These are phyloP conservation scores for Perodicticus potto DNA, from an alignment of 2,797 vertebrate species.

Conservation along the genomic window DNA sequence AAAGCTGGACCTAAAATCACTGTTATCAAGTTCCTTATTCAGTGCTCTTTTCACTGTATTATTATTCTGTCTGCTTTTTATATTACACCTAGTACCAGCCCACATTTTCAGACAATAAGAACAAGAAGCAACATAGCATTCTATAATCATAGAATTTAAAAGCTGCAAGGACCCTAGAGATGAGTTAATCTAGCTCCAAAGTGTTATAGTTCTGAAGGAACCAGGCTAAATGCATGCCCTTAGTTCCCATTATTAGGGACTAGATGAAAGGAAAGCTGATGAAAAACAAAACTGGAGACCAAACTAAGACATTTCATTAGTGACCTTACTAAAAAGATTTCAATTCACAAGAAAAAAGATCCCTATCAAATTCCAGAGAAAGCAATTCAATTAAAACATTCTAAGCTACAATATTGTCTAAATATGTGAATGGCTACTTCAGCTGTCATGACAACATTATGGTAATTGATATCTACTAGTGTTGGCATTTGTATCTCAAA, in stretches of 20 bases:
- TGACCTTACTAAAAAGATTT: neutral
- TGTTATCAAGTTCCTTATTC: neutral
- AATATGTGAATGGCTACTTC: neutral
- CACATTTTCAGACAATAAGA: neutral
- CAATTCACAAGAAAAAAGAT: neutral
- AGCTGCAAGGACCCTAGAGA: neutral
- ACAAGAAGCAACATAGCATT: neutral
- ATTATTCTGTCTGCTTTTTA: neutral
- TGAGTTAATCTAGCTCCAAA: neutral
- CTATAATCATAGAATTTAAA: slow-evolving; percentile 46
- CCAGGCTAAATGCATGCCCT: neutral
- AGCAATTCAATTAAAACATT: slow-evolving; percentile 26
- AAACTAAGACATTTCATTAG: slow-evolving; percentile 7
- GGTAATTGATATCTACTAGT: neutral
- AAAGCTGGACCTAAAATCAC: neutral
- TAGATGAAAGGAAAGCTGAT: neutral
- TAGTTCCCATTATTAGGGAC: neutral
- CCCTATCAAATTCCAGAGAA: neutral
- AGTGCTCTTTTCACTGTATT: neutral
- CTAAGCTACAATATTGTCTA: neutral
- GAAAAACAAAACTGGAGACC: neutral
- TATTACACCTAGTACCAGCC: neutral
- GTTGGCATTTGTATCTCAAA: neutral
- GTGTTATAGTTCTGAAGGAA: neutral
- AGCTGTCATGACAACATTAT: neutral